Base-by-base conservation (phyloP, 2,888 invertebrate genomes). In the Aphidius colemani region DNA sequence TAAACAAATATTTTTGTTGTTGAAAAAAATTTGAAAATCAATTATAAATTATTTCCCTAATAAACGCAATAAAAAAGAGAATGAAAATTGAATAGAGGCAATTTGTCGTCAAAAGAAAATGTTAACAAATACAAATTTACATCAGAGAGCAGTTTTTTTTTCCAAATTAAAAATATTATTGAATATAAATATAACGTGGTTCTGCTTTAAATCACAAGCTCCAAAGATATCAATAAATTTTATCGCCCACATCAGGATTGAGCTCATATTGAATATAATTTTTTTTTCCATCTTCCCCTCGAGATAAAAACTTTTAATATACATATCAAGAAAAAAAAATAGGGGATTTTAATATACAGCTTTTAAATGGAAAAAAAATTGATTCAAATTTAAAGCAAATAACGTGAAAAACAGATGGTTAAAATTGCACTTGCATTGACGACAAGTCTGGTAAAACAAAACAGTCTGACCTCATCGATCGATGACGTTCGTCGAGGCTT, bases 401-500 rank as follows among this genome's bases (percentile, higher is more conserved):
- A n/a, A 40, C n/a, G n/a, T n/a, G n/a, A 10, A 11, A 40, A 40
- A 39, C 7, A n/a, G 9, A 30, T 39, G 8, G 39, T 30, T 7
- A 40, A 40, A 10, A 40, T 18, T 30, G 13, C 7, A 11, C 9
- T 18, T 39, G n/a, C 43, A 55, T 43, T n/a, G 41, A 53, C 41
- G 18, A 18, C 9, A 13, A 40, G 10, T 7, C 40, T 11, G 53
- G 43, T 8, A 13, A 41, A 9, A 46, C 46, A 48, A 10, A 55
- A 41, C 30, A 13, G 64, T 69, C 61, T 67, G 69, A 70, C 66
- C 61, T 67, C 71, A 71, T 69, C 67, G 69, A 73, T 74, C 71
- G 68, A 73, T 72, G 71, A 72, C 70, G 70, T 58, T 55, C 63
- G 69, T 63, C 68, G 65, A 67, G 67, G 63, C 68, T 67, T 68